These are phyloP conservation scores for Scolanthus callimorphus DNA, from an alignment of 92 coral and sea anemone species.

Conservation along the genomic window DNA sequence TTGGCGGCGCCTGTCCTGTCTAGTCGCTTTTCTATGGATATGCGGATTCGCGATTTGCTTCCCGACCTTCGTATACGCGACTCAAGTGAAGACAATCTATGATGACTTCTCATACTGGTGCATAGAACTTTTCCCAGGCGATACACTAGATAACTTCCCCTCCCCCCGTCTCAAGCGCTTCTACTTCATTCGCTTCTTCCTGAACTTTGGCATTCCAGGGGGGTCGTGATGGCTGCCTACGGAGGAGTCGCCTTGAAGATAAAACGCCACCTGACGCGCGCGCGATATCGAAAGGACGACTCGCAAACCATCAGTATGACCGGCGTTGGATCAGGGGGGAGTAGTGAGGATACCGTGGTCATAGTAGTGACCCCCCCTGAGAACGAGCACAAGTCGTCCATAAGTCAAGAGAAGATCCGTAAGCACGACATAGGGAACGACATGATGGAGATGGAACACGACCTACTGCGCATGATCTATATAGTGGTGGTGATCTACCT, in stretches of 20 bases:
- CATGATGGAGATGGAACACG: constrained; percentile 38
- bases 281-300: background rate
- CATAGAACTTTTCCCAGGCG: constrained; percentile 39
- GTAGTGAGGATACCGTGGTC: background rate
- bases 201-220: constrained; percentile 28
- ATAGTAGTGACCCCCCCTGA: background rate
- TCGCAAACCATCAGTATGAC: background rate
- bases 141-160: constrained; percentile 15
- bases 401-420: no score
- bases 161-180: constrained; percentile 6
- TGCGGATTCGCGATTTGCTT: constrained; percentile 2
- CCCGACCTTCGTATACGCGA: constrained; percentile 23
- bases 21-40: constrained; percentile 11
- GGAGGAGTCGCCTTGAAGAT: constrained; percentile 32
- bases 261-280: constrained; percentile 16
- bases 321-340: background rate
- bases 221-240: constrained; percentile 10
- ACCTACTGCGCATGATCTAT: constrained; percentile 73
- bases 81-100: constrained; percentile 17
- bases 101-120: constrained; percentile 24
- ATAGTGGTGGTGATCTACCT: constrained; percentile 56
- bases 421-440: no score
- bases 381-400: background rate
- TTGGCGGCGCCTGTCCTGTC: background rate
- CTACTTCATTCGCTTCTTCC: constrained; percentile 24